phyloP scores from a whole-genome alignment of 2,797 vertebrate species.

The Ambastaia sidthimunki region DNA sequence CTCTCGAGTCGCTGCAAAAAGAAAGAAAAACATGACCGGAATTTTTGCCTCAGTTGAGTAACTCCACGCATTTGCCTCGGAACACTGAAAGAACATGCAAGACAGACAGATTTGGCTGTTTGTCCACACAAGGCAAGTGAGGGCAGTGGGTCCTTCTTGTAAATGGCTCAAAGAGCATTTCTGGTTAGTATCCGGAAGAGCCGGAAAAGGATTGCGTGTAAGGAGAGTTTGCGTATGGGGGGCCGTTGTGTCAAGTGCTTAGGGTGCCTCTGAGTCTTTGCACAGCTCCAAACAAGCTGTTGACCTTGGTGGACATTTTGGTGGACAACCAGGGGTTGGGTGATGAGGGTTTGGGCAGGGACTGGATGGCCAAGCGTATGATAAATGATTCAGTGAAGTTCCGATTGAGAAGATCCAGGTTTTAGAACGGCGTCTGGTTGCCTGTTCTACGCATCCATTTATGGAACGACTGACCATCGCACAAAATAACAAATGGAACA shows the following conservation, averaged over 20 bases:
- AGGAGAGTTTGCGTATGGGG: conserved; percentile 7
- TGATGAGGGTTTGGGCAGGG: not conserved
- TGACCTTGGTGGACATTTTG: not conserved
- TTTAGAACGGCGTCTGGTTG: conserved; percentile 11
- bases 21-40: not conserved
- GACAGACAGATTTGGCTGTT: conserved; percentile 35
- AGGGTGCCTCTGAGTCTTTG: conserved; percentile 13
- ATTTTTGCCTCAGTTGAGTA: not conserved
- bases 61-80: conserved; percentile 33
- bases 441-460: conserved; percentile 1
- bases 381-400: not conserved
- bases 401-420: conserved; percentile 5
- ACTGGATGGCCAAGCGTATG: conserved; percentile 58
- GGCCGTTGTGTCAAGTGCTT: conserved; percentile 45
- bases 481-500: conserved; percentile 59
- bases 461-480: conserved; percentile 38
- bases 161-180: conserved; percentile 46
- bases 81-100: conserved; percentile 59
- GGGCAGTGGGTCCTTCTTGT: conserved; percentile 31
- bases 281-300: not conserved
- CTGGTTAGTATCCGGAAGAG: conserved; percentile 45
- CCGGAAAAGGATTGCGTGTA: conserved; percentile 26
- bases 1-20: conserved; percentile 36
- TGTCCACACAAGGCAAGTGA: conserved; percentile 28
- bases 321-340: not conserved